These are phyloP conservation scores for Teinopalpus imperialis DNA, from an alignment of 2,888 invertebrate genomes.

Conservation along the genomic window DNA sequence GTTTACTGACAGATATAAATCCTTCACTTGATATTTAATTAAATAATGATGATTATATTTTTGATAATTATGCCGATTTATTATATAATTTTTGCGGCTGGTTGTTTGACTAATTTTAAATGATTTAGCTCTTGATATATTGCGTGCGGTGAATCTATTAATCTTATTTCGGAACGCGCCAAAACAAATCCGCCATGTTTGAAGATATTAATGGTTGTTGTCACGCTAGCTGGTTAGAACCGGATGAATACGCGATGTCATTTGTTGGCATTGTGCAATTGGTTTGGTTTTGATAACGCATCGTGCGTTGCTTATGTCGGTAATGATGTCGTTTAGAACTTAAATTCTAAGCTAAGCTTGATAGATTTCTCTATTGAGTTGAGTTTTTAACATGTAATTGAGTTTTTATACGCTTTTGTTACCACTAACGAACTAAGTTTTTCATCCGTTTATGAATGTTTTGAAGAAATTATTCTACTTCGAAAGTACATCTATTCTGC, in stretches of 20 bases:
- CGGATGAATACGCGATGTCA: conserved; percentile 39
- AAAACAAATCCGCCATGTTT: conserved; percentile 71
- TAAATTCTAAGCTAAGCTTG: not conserved
- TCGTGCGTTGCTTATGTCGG: not conserved
- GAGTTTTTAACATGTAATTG: too few species aligned
- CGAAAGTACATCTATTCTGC: too few species aligned
- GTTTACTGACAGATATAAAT: too few species aligned
- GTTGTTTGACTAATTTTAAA: conserved; percentile 29
- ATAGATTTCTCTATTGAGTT: conserved; percentile 1
- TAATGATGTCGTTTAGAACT: not conserved
- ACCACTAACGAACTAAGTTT: too few species aligned
- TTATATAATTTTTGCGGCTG: conserved; percentile 8
- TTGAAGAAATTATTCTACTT: too few species aligned
- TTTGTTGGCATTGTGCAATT: conserved; percentile 26
- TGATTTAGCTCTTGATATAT: conserved; percentile 45
- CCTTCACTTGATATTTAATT: too few species aligned
- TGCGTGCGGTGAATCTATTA: conserved; percentile 66
- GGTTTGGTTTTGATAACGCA: conserved; percentile 12
- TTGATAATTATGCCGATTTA: too few species aligned
- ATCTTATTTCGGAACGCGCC: conserved; percentile 67
- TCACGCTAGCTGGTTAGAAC: conserved; percentile 37
- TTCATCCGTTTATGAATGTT: too few species aligned
- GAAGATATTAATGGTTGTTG: conserved; percentile 52
- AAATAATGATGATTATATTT: too few species aligned
- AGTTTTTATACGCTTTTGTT: too few species aligned